Evolutionary conservation across 2,888 invertebrate species (phyloP), one percentile per base, ranked within the genome.

Genomic region (Caenorhabditis japonica): DNA sequence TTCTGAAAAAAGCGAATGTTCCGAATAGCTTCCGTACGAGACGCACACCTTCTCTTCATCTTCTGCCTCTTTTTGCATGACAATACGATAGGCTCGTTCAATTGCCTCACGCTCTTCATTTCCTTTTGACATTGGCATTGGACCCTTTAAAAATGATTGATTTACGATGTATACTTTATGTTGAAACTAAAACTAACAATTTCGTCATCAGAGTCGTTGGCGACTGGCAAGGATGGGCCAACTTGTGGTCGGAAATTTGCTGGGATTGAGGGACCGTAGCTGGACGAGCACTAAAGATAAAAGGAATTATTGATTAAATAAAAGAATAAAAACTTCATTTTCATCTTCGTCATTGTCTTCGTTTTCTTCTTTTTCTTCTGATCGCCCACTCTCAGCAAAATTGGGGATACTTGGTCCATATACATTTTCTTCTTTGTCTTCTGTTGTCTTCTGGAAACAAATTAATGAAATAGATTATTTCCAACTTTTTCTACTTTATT

Each of bases 141-240:
- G 73, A 21, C 73, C 73, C 68, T 68, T 19, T 0, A 64, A 59
- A 46, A n/a, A 52, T 47, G 21, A 23, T 13, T 53, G 23, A 21
- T 46, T 46, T 33, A 59, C 17, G 13, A 17, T 19, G 13, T n/a
- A 49, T 7, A 43, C n/a, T 3, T 62, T 17, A 2, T 1, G 17
- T 39, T 10, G 30, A 27, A 7, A 44, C n/a, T 38, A 10, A 36
- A 38, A 61, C 62, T 33, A 8, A 61, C 71, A 51, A 79, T 71
- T 38, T 76, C 75, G 5, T 75, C 79, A 55, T 74, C 79, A 34
- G 68, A 66, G 38, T 76, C 76, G 8, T 59, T 39, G 5, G 36
- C 30, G 8, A 34, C 33, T 12, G 75, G 70, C n/a, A 75, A 17
- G 2, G 51, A 15, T 7, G 74, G 59, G 13, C 70, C 64, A 3